phyloP scores from a whole-genome alignment of 2,797 vertebrate species.

The Erpetoichthys calabaricus region DNA sequence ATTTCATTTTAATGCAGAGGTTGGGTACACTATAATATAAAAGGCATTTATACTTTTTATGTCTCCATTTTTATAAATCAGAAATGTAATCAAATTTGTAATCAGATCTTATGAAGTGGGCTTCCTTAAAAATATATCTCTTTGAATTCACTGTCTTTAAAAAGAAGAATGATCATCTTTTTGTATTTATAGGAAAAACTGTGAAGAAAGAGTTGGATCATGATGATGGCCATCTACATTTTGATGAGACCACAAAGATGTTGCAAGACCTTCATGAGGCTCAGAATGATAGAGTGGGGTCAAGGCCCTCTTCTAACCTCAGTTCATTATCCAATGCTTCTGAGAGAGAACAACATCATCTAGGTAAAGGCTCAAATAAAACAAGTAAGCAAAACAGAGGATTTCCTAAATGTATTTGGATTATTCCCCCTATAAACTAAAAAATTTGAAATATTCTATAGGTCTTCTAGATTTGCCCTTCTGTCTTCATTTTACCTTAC shows the following conservation, averaged over 20 bases:
- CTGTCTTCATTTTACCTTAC: not conserved
- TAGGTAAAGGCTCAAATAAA: constrained; percentile 43
- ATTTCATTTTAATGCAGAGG: not conserved
- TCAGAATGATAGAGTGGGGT: constrained; percentile 78
- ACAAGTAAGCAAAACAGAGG: not conserved
- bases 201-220: constrained; percentile 87
- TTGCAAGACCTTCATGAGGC: constrained; percentile 90
- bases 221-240: constrained; percentile 72
- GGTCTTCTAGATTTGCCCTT: not conserved
- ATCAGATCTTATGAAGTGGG: too few species aligned
- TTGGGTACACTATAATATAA: not conserved
- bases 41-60: not conserved
- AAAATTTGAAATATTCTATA: not conserved
- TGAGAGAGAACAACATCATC: constrained; percentile 84
- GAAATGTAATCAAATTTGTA: too few species aligned
- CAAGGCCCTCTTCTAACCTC: constrained; percentile 84
- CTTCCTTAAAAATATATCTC: not conserved
- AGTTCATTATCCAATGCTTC: constrained; percentile 90
- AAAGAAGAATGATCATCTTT: not conserved
- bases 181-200: constrained; percentile 52
- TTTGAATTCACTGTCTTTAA: not conserved
- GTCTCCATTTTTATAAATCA: not conserved
- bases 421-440: too few species aligned
- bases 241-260: constrained; percentile 82
- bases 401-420: not conserved